Evolutionary conservation across 2,113 vertebrate genomes (phyloP).

Genomic region (Cheirogaleus medius): DNA sequence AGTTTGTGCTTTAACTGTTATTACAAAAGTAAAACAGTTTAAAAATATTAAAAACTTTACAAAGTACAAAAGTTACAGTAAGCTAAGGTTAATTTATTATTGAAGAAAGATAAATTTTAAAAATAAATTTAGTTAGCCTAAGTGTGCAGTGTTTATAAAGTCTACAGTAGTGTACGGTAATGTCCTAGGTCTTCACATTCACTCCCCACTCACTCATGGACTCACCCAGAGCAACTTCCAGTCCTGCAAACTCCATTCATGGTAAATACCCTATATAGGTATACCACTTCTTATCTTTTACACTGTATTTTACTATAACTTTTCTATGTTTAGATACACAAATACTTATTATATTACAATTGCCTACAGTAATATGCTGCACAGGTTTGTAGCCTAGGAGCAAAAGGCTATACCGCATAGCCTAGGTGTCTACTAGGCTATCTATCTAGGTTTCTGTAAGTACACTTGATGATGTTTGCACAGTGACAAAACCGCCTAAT

Average conservation of each 20-base stretch:
- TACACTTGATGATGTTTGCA: not conserved
- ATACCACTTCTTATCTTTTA: not conserved
- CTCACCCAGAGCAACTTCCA: not conserved
- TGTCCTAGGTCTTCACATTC: not conserved
- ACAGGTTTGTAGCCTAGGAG: not conserved
- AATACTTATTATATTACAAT: not conserved
- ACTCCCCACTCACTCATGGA: not conserved
- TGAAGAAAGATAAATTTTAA: not conserved
- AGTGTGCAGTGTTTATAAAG: not conserved
- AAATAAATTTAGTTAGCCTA: not conserved
- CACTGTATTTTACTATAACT: not conserved
- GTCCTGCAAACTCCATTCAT: not conserved
- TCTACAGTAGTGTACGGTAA: not conserved
- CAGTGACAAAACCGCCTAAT: not conserved
- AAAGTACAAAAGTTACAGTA: not conserved
- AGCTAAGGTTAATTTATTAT: not conserved
- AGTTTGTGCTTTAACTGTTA: not conserved
- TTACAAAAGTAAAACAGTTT: not conserved
- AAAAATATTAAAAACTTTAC: not conserved
- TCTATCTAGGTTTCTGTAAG: not conserved
- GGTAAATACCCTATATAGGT: not conserved
- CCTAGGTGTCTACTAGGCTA: too few relatives aligned
- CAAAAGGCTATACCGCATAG: not conserved
- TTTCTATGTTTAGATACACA: not conserved
- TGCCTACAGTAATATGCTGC: not conserved